Conservation (phyloP, 1,140 invertebrate species). For the Contarinia nasturtii region DNA sequence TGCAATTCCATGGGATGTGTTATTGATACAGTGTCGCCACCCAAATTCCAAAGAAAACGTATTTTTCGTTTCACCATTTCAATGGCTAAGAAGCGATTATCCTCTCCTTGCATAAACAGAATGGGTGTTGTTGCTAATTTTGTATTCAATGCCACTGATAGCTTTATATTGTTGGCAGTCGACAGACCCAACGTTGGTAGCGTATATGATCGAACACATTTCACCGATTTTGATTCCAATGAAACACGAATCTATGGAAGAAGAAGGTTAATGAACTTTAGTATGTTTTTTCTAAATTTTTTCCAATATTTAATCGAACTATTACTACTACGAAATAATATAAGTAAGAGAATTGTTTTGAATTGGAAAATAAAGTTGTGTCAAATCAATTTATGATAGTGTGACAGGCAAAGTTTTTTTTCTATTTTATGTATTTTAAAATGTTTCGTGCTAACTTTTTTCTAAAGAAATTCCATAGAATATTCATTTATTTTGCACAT, state of each 20-base stretch:
- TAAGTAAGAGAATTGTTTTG: neutral
- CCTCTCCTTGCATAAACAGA: constrained; percentile 24
- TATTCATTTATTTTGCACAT: too few relatives aligned
- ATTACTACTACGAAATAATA: too few relatives aligned
- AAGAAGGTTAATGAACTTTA: constrained; percentile 4
- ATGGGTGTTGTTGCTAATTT: constrained; percentile 22
- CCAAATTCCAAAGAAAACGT: constrained; percentile 56
- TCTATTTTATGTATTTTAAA: too few relatives aligned
- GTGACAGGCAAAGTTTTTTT: too few relatives aligned
- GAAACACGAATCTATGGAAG: constrained; percentile 56
- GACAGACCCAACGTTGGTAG: constrained; percentile 38
- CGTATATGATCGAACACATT: constrained; percentile 57
- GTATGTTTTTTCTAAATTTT: constrained; percentile 3
- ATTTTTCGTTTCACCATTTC: constrained; percentile 60
- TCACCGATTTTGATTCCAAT: constrained; percentile 36
- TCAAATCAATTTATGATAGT: too few relatives aligned
- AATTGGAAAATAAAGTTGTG: too few relatives aligned
- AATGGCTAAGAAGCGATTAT: constrained; percentile 54
- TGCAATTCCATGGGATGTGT: constrained; percentile 39
- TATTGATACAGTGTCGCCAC: constrained; percentile 40
- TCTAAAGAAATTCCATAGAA: too few relatives aligned
- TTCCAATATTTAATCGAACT: too few relatives aligned
- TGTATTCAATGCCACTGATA: constrained; percentile 42
- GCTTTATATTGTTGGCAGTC: constrained; percentile 45
- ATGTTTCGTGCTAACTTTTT: too few relatives aligned